A percentile compares a stretch with the other conserved stretches of the same genome.
Conservation (phyloP, 2,888 invertebrate species). For the Sericinus montela region DNA sequence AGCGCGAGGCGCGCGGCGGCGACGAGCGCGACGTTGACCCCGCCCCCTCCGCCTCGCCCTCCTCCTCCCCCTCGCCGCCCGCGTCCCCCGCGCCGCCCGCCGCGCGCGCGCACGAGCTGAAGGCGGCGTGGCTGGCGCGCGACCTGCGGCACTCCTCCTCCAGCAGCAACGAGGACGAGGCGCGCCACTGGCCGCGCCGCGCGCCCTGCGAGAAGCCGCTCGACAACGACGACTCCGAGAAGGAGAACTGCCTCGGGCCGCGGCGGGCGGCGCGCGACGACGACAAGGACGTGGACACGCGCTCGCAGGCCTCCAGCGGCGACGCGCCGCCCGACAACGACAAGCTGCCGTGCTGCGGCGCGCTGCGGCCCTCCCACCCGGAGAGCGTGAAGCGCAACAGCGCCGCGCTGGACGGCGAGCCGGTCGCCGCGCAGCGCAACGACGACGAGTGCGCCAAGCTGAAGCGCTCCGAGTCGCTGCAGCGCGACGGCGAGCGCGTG, state of each 20-base stretch:
- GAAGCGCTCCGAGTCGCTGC: conserved; percentile 82
- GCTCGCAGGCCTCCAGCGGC: conserved; percentile 76
- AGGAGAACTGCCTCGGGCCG: conserved; percentile 53
- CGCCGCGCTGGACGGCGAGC: conserved; percentile 37
- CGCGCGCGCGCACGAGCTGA: conserved; percentile 60
- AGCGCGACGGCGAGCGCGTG: conserved; percentile 75
- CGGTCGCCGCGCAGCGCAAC: conserved; percentile 28
- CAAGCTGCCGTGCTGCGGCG: conserved; percentile 32
- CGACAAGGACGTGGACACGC: conserved; percentile 88
- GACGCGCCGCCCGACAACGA: conserved; percentile 66
- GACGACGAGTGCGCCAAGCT: conserved; percentile 43
- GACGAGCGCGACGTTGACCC: conserved; percentile 19
- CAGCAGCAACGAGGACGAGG: conserved; percentile 50
- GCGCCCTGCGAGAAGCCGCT: conserved; percentile 15
- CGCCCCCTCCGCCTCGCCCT: conserved; percentile 13
- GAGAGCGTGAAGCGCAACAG: conserved; percentile 46
- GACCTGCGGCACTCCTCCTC: conserved; percentile 59
- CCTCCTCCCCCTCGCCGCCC: neutral
- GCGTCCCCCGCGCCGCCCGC: conserved; percentile 15
- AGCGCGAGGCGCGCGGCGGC: conserved; percentile 30
- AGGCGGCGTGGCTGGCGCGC: conserved; percentile 69
- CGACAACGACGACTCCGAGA: conserved; percentile 63
- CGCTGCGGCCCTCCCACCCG: conserved; percentile 29
- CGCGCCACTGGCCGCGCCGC: conserved; percentile 30
- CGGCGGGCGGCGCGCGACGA: conserved; percentile 82